These are phyloP conservation scores for Zhuqinia jingwanae DNA, from an alignment of 2,888 invertebrate genomes.

Conservation along the genomic window DNA sequence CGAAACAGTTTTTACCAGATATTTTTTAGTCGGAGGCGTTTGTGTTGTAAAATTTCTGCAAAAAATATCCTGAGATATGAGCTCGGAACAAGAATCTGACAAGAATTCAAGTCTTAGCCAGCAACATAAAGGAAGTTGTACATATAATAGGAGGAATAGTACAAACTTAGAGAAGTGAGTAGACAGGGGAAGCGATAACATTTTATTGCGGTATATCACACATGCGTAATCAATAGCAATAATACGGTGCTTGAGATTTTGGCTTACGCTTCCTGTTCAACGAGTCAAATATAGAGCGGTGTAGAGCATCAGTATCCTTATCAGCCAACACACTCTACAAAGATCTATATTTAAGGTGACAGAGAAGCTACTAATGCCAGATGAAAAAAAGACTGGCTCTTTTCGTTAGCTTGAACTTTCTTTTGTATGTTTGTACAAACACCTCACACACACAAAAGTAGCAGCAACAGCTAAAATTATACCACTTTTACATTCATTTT, in stretches of 20 bases:
- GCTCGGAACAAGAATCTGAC: constrained; percentile 15
- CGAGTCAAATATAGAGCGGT: neutral
- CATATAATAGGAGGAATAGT: neutral
- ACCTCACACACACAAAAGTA: neutral
- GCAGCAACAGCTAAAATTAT: neutral
- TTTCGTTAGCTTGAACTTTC: constrained; percentile 3
- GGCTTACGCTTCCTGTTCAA: constrained; percentile 46
- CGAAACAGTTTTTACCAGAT: neutral
- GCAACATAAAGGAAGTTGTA: constrained; percentile 1
- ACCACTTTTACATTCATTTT: neutral
- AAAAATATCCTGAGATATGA: constrained; percentile 15
- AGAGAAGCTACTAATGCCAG: neutral
- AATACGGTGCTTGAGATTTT: constrained; percentile 46
- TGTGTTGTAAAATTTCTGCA: neutral
- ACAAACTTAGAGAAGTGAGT: neutral
- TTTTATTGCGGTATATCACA: constrained; percentile 37
- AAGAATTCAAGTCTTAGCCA: constrained; percentile 22
- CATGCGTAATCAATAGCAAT: constrained; percentile 49
- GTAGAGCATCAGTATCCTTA: neutral
- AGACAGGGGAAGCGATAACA: constrained; percentile 40
- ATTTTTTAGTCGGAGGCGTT: neutral
- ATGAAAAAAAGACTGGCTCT: constrained; percentile 9
- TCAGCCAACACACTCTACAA: neutral
- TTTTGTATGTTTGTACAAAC: neutral
- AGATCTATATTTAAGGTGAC: constrained; percentile 33